Percentiles rank a stretch among this genome's conserved stretches.
Evolutionary conservation across 2,797 vertebrate genomes (phyloP).

Genomic region (Etheostoma perlongum): DNA sequence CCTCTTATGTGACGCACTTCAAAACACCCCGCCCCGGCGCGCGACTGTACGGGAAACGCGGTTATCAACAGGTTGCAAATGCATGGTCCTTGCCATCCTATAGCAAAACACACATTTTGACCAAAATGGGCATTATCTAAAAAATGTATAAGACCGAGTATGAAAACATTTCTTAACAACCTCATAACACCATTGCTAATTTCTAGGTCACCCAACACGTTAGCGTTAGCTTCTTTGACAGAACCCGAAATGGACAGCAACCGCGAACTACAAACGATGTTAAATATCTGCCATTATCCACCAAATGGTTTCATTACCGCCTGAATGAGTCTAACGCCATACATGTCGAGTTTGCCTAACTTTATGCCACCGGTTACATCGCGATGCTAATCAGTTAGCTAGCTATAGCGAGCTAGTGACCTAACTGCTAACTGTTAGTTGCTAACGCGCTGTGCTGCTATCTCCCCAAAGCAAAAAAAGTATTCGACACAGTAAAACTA

Average conservation of each 20-base stretch:
- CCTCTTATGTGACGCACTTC: conserved; percentile 61
- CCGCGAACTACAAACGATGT: background rate
- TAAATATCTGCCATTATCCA: background rate
- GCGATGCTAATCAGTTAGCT: conserved; percentile 49
- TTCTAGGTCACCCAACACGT: background rate
- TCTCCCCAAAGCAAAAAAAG: background rate
- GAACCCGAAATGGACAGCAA: background rate
- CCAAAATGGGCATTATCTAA: background rate
- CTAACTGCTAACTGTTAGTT: conserved; percentile 14
- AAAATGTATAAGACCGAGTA: rapidly evolving
- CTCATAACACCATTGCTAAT: background rate
- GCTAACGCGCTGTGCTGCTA: conserved; percentile 21
- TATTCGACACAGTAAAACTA: background rate
- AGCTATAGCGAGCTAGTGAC: conserved; percentile 34
- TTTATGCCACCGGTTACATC: conserved; percentile 1
- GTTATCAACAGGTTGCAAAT: conserved; percentile 73
- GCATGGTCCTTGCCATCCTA: background rate
- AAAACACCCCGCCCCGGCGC: conserved; percentile 69
- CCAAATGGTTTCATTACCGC: rapidly evolving
- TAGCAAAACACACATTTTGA: background rate
- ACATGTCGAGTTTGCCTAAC: background rate
- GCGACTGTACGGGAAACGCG: conserved; percentile 61
- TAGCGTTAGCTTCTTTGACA: conserved; percentile 11
- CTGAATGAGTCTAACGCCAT: rapidly evolving
- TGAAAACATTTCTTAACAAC: background rate